Percentiles rank a stretch among this genome's conserved stretches.
phyloP scores from a whole-genome alignment of 2,113 vertebrate species.

The Siniperca knerii region DNA sequence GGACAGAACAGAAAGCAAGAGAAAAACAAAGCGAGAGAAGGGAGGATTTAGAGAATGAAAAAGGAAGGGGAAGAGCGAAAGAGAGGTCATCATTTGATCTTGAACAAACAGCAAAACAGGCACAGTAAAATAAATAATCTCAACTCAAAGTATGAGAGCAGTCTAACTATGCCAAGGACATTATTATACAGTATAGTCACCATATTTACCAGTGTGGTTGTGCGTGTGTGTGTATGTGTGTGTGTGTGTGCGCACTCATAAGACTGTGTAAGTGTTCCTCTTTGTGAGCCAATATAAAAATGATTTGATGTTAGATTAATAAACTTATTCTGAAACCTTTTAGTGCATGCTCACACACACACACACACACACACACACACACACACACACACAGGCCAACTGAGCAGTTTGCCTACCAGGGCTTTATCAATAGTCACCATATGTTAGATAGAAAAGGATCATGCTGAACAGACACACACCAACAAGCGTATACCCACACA shows the following conservation, averaged over 20 bases:
- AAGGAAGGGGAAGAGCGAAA: conserved; percentile 9
- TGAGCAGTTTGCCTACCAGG: conserved; percentile 39
- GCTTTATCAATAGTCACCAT: conserved; percentile 78
- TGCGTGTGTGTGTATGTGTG: conserved; percentile 4
- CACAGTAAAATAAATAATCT: conserved; percentile 55
- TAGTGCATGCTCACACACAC: neutral
- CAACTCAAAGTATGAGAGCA: conserved; percentile 21
- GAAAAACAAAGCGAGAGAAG: neutral
- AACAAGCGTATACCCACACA: neutral
- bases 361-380: conserved; percentile 20
- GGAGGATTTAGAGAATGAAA: neutral
- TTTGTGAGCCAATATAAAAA: conserved; percentile 9
- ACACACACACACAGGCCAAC: conserved; percentile 39
- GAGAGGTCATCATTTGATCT: conserved; percentile 46
- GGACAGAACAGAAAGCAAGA: neutral
- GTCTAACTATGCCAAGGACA: conserved; percentile 50
- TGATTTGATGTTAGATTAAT: conserved; percentile 48
- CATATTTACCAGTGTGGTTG: conserved; percentile 21
- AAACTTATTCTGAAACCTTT: conserved; percentile 17
- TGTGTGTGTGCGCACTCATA: neutral
- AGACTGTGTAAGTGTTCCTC: neutral
- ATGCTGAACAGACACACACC: conserved; percentile 42
- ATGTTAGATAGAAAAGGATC: conserved; percentile 68
- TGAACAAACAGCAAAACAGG: conserved; percentile 50
- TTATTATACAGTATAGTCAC: conserved; percentile 18